Conservation (phyloP, 2,113 vertebrate species). For the Cochlearius cochlearius region DNA sequence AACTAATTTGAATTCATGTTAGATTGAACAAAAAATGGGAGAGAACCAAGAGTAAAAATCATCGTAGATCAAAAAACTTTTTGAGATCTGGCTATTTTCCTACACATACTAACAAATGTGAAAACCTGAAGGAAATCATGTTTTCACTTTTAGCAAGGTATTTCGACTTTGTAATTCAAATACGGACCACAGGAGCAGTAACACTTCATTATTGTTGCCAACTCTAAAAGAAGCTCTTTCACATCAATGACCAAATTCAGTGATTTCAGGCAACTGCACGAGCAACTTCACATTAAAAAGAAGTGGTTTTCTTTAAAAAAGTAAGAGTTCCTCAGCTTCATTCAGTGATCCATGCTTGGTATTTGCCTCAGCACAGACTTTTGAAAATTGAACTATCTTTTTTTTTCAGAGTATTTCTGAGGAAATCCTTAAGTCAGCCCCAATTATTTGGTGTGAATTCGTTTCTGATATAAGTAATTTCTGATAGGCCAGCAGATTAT, state of each 20-base stretch:
- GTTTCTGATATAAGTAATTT: not conserved
- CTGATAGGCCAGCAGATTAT: not conserved
- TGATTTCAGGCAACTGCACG: not conserved
- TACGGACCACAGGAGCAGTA: not conserved
- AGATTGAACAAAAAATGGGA: not conserved
- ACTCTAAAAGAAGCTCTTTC: not conserved
- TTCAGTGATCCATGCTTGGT: rapidly evolving
- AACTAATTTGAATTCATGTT: not conserved
- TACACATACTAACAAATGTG: not conserved
- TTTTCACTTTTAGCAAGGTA: not conserved
- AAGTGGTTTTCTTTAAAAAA: not conserved
- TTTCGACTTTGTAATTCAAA: not conserved
- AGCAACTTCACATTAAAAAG: not conserved
- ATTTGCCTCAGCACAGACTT: not conserved
- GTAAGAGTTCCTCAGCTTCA: not conserved
- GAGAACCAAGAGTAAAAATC: not conserved
- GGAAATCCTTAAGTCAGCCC: not conserved
- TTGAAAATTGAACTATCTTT: not conserved
- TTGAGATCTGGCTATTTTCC: not conserved
- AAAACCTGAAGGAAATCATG: not conserved
- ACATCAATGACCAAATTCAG: not conserved
- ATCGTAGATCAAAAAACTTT: not conserved
- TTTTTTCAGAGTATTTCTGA: not conserved
- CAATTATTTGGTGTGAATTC: not conserved
- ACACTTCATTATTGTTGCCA: not conserved